Conservation (phyloP, 2,888 invertebrate genomes). For the Cistogaster globosa region DNA sequence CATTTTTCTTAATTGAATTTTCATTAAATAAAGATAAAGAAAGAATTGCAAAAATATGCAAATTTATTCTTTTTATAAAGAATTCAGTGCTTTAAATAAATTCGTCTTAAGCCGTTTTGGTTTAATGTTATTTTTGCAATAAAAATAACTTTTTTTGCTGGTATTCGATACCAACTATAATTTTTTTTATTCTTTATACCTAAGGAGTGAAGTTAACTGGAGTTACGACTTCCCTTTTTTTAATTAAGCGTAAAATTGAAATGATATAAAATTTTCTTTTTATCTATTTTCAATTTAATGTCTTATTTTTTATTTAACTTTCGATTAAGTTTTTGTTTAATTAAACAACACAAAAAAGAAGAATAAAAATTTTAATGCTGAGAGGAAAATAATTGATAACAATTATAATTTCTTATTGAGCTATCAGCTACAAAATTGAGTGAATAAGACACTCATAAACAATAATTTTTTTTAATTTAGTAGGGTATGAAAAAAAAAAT, state of each 20-base stretch:
- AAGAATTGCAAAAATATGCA: background rate
- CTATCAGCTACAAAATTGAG: background rate
- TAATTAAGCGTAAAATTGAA: background rate
- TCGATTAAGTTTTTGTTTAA: background rate
- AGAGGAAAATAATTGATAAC: background rate
- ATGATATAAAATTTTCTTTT: background rate
- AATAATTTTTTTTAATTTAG: background rate
- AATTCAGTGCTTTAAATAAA: background rate
- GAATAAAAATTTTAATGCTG: background rate
- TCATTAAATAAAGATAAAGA: background rate
- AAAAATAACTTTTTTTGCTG: background rate
- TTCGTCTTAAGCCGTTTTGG: background rate
- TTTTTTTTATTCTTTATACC: background rate
- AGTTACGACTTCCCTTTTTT: background rate
- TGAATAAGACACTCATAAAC: background rate
- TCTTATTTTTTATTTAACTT: background rate
- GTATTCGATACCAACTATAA: background rate
- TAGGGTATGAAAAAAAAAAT: background rate
- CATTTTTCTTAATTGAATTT: constrained; percentile 8
- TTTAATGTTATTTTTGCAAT: background rate
- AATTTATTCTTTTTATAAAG: background rate
- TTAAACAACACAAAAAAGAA: background rate
- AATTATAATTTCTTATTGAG: background rate
- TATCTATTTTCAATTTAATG: background rate
- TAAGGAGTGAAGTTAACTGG: background rate